A percentile compares a stretch with the other conserved stretches of the same genome.
These are phyloP conservation scores for Autographa pulchrina DNA, from an alignment of 2,888 invertebrate species.

Conservation along the genomic window DNA sequence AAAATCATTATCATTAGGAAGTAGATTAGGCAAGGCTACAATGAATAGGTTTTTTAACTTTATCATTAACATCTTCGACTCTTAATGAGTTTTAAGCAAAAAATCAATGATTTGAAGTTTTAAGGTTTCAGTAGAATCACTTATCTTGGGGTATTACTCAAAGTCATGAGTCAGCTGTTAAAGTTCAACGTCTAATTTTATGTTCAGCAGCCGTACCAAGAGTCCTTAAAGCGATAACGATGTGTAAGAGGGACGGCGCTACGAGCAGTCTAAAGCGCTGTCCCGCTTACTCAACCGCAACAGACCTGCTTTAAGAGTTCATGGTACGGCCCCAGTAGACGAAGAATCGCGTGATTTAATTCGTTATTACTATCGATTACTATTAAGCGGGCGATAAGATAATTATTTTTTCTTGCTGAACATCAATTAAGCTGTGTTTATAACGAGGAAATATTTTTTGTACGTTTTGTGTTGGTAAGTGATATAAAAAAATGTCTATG, in stretches of 20 bases:
- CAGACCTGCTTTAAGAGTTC: not conserved
- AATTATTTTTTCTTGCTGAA: constrained; percentile 41
- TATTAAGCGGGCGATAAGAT: constrained; percentile 18
- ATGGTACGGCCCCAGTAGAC: not conserved
- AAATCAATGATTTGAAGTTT: not conserved
- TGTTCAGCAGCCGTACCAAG: not conserved
- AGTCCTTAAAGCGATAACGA: no score
- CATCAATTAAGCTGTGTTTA: constrained; percentile 31
- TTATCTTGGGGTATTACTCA: not conserved
- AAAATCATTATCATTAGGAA: no score
- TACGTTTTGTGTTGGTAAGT: not conserved
- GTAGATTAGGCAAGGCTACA: not conserved
- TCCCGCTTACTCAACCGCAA: no score
- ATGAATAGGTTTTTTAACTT: constrained; percentile 2
- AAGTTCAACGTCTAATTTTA: constrained; percentile 3
- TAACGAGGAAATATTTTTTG: constrained; percentile 20
- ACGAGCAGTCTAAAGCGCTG: no score
- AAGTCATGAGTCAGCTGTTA: constrained; percentile 8
- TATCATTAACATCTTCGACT: not conserved
- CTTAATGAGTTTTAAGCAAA: constrained; percentile 5
- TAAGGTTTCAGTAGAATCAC: not conserved
- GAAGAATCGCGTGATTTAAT: constrained; percentile 30
- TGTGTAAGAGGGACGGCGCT: no score
- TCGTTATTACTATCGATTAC: constrained; percentile 25
- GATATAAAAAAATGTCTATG: not conserved